These are phyloP conservation scores for Brachionus calyciflorus DNA, from an alignment of 1,140 invertebrate species.

Conservation along the genomic window DNA sequence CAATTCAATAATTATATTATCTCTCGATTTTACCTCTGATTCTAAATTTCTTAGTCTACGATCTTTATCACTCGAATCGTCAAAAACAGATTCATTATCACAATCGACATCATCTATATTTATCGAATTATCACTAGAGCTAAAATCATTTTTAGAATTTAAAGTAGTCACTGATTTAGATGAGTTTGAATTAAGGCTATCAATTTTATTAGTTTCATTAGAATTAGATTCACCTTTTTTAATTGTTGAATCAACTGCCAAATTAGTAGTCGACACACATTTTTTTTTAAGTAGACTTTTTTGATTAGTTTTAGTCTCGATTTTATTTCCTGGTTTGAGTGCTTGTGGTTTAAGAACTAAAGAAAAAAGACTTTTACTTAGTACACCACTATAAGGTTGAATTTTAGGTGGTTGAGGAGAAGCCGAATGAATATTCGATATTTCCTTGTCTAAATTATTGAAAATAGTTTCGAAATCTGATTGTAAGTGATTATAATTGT, in stretches of 20 bases:
- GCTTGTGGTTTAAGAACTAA: constrained; percentile 22
- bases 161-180: constrained; percentile 40
- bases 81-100: constrained; percentile 3
- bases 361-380: constrained; percentile 42
- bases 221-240: not conserved
- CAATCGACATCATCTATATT: constrained; percentile 22
- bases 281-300: constrained; percentile 21
- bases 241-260: not conserved
- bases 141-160: constrained; percentile 20
- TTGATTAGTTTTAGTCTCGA: not conserved
- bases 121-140: constrained; percentile 40
- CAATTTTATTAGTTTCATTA: no score
- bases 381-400: constrained; percentile 37
- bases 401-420: constrained; percentile 12
- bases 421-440: constrained; percentile 1
- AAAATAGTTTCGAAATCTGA: not conserved
- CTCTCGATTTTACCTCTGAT: not conserved
- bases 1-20: not conserved
- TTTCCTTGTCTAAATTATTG: constrained; percentile 26
- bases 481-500: constrained; percentile 17
- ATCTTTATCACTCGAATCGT: constrained; percentile 26
- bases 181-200: not conserved
- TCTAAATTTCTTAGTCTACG: not conserved
- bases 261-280: constrained; percentile 34
- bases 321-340: not conserved